phyloP scores from a whole-genome alignment of 2,797 vertebrate species.

The Notamacropus eugenii region DNA sequence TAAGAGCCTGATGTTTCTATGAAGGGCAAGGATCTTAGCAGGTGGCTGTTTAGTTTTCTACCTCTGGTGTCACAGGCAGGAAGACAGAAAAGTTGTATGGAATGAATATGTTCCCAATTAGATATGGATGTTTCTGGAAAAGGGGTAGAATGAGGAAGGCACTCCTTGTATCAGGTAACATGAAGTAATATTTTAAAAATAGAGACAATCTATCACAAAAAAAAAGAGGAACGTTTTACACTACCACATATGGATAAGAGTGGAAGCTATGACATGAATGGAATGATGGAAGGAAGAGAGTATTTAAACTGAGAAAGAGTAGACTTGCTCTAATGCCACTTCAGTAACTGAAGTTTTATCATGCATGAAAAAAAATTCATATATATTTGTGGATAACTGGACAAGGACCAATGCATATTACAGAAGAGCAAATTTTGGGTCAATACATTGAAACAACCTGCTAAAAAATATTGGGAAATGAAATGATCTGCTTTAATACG shows the following conservation, averaged over 20 bases:
- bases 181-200: neutral
- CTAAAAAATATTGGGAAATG: neutral
- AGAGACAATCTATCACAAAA: neutral
- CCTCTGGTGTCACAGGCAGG: neutral
- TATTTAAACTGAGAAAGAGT: neutral
- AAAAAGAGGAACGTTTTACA: neutral
- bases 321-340: neutral
- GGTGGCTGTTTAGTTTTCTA: neutral
- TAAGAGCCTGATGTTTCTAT: neutral
- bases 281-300: neutral
- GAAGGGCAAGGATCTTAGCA: neutral
- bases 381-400: neutral
- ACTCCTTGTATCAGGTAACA: neutral
- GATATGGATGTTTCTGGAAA: neutral
- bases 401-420: neutral
- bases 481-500: neutral
- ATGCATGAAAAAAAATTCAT: neutral
- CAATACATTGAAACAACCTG: constrained; percentile 6
- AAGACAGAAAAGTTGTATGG: neutral
- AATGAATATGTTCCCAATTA: neutral
- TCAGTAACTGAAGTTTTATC: neutral
- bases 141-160: neutral
- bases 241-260: neutral
- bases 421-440: neutral
- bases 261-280: neutral